Conservation (phyloP, 2,888 invertebrate species). For the Leucoma salicis region DNA sequence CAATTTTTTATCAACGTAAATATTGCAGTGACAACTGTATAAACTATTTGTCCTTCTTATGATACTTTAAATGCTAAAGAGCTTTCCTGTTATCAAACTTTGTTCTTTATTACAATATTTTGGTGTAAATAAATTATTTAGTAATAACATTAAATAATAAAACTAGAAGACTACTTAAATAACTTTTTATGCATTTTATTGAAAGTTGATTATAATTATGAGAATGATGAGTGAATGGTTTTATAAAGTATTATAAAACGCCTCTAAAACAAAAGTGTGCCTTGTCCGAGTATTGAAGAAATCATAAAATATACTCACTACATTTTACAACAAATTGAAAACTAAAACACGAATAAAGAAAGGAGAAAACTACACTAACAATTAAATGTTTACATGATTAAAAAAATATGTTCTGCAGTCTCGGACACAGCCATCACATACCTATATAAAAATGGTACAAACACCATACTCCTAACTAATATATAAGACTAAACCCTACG, state of each 20-base stretch:
- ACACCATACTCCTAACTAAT: too few relatives aligned
- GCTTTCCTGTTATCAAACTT: background rate
- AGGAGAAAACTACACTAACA: too few relatives aligned
- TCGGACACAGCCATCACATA: too few relatives aligned
- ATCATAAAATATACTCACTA: conserved; percentile 27
- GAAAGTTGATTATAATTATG: conserved; percentile 2
- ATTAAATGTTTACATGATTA: too few relatives aligned
- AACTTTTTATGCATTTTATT: conserved; percentile 25
- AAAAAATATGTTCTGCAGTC: too few relatives aligned
- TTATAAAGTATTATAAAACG: conserved; percentile 27
- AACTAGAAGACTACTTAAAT: conserved; percentile 19
- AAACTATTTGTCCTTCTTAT: background rate
- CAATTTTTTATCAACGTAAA: conserved; percentile 26
- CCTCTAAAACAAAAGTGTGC: conserved; percentile 33
- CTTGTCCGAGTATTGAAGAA: conserved; percentile 29
- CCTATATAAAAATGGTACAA: too few relatives aligned
- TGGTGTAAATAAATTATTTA: conserved; percentile 24
- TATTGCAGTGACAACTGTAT: conserved; percentile 19
- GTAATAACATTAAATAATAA: conserved; percentile 22
- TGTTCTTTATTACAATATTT: conserved; percentile 9
- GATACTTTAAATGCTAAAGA: background rate
- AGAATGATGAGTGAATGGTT: conserved; percentile 23
- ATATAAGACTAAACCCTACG: too few relatives aligned
- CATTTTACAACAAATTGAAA: too few relatives aligned
- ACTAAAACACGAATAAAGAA: too few relatives aligned